These are phyloP conservation scores for Villa cingulata DNA, from an alignment of 2,888 invertebrate genomes.

Conservation along the genomic window DNA sequence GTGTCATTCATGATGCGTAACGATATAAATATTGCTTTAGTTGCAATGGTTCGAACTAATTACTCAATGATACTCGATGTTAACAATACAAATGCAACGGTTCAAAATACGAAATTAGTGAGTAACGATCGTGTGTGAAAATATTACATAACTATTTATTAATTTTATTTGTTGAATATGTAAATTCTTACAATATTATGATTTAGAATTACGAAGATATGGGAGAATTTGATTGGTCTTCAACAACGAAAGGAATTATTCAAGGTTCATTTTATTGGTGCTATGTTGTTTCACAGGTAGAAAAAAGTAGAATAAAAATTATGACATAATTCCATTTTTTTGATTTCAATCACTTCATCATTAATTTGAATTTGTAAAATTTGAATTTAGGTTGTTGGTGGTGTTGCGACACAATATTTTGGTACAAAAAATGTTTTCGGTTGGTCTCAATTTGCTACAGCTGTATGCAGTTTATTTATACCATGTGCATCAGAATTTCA, in stretches of 20 bases:
- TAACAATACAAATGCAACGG: not conserved
- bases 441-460: conserved; percentile 54
- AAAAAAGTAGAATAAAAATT: not conserved
- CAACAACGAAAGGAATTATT: conserved; percentile 48
- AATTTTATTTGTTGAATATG: not conserved
- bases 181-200: not conserved
- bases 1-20: conserved; percentile 66
- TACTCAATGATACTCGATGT: not conserved
- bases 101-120: not conserved
- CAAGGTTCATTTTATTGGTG: conserved; percentile 60
- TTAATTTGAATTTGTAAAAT: no score
- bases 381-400: conserved; percentile 45
- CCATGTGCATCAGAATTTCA: conserved; percentile 49
- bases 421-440: conserved; percentile 59
- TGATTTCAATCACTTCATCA: not conserved
- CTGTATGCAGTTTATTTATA: conserved; percentile 50
- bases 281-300: conserved; percentile 51
- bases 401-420: conserved; percentile 53
- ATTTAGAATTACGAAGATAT: conserved; percentile 1
- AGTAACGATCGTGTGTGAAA: no score
- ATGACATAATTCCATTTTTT: no score
- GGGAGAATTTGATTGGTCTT: conserved; percentile 47
- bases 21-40: conserved; percentile 57
- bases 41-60: conserved; percentile 44
- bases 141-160: not conserved